Conservation (phyloP, 1,140 invertebrate species). For the Drosophila sproati region DNA sequence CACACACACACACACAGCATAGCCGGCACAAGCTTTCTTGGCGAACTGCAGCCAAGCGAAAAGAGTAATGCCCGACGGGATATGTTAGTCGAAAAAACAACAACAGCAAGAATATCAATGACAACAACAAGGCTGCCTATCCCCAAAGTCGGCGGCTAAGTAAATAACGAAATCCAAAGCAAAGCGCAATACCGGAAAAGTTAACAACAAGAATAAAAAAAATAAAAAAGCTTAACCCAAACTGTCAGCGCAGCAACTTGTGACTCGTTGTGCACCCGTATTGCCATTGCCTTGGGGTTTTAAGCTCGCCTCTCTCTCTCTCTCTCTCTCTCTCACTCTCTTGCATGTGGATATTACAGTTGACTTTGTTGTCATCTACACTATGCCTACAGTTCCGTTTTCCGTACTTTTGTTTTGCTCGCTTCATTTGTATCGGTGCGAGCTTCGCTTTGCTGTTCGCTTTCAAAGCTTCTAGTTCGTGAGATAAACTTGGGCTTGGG, state of each 20-base stretch:
- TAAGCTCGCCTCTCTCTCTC: constrained; percentile 13
- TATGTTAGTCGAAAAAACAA: constrained; percentile 32
- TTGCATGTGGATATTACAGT: constrained; percentile 39
- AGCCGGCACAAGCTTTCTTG: background rate
- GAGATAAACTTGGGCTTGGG: constrained; percentile 29
- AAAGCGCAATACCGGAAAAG: constrained; percentile 62
- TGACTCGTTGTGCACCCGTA: constrained; percentile 31
- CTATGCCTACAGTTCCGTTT: constrained; percentile 43
- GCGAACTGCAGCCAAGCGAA: constrained; percentile 57
- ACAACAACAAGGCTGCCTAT: constrained; percentile 17
- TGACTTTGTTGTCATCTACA: constrained; percentile 56
- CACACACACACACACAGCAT: background rate
- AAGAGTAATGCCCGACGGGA: constrained; percentile 63
- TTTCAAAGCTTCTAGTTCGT: constrained; percentile 3
- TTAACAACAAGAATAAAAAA: constrained; percentile 32
- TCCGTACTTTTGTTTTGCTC: constrained; percentile 71
- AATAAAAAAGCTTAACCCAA: constrained; percentile 25
- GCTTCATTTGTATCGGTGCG: constrained; percentile 42
- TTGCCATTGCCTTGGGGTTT: constrained; percentile 26
- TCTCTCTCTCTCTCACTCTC: constrained; percentile 28
- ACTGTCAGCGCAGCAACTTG: constrained; percentile 4
- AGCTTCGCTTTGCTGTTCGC: constrained; percentile 24
- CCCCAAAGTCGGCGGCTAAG: constrained; percentile 17
- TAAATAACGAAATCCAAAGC: constrained; percentile 48
- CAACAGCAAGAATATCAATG: constrained; percentile 10